A percentile compares a stretch with the other conserved stretches of the same genome.
Evolutionary conservation across 2,797 vertebrate species (phyloP).

Genomic region (Salmo trutta): DNA sequence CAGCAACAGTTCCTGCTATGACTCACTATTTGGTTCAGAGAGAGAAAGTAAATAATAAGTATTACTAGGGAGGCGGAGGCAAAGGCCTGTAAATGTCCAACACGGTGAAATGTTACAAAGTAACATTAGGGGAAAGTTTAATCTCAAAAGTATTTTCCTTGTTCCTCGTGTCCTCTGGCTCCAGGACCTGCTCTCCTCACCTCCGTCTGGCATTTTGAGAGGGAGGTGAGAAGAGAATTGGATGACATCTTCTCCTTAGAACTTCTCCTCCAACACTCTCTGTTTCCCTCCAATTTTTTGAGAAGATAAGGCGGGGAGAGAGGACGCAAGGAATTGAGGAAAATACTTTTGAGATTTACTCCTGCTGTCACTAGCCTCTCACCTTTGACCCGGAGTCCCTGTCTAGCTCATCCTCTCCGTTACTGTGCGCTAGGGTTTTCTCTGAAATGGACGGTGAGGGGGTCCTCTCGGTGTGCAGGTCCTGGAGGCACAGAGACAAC

Average conservation of each 20-base stretch:
- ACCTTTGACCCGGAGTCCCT: constrained; percentile 72
- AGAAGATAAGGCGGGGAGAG: too few relatives aligned
- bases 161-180: neutral
- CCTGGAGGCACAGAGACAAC: constrained; percentile 36
- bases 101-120: neutral
- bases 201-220: neutral
- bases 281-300: too few relatives aligned
- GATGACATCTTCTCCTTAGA: neutral
- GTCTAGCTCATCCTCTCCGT: constrained; percentile 63
- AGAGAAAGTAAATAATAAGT: neutral
- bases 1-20: constrained; percentile 17
- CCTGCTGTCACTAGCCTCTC: constrained; percentile 11
- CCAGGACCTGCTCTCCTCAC: neutral
- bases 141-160: neutral
- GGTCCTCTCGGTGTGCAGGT: constrained; percentile 24
- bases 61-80: neutral
- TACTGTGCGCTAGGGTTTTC: constrained; percentile 35
- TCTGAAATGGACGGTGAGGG: constrained; percentile 17
- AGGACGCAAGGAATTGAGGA: neutral
- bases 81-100: neutral
- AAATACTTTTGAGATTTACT: neutral
- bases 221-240: neutral
- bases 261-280: too few relatives aligned
- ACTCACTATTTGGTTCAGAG: neutral
- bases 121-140: neutral